Evolutionary conservation across 2,113 vertebrate genomes (phyloP).

Genomic region (Micromys minutus): DNA sequence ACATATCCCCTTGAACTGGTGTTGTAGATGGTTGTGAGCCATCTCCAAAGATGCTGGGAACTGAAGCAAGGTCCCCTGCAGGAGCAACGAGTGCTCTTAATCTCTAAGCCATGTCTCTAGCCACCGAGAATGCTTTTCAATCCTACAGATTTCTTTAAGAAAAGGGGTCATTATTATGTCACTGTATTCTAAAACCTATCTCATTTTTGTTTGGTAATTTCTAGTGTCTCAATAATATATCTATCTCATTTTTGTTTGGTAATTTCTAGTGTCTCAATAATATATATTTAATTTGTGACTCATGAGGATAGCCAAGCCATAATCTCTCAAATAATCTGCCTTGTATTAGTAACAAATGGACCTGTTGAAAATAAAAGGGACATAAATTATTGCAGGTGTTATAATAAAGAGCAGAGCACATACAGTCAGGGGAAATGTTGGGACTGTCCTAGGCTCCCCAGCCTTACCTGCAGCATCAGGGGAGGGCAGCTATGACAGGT

Average conservation of each 20-base stretch:
- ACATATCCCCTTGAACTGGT: background rate
- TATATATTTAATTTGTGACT: background rate
- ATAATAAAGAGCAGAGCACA: background rate
- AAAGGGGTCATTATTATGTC: background rate
- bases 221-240: too few relatives aligned
- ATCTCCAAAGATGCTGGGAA: background rate
- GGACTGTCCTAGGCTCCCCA: background rate
- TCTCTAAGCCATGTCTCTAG: too few relatives aligned
- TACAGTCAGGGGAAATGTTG: background rate
- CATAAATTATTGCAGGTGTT: background rate
- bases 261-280: background rate
- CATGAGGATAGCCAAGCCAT: background rate
- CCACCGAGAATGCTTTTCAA: background rate
- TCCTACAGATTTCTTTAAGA: background rate
- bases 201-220: background rate
- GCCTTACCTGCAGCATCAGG: background rate
- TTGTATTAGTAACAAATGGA: background rate
- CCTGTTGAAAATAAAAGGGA: background rate
- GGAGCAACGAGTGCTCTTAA: background rate
- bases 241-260: background rate
- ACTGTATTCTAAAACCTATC: slow-evolving; percentile 30
- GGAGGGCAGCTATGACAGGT: background rate
- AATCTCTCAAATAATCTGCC: background rate
- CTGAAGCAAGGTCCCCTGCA: background rate
- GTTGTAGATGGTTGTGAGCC: background rate